Base-by-base conservation (phyloP, 2,113 vertebrate genomes). In the Riparia riparia region DNA sequence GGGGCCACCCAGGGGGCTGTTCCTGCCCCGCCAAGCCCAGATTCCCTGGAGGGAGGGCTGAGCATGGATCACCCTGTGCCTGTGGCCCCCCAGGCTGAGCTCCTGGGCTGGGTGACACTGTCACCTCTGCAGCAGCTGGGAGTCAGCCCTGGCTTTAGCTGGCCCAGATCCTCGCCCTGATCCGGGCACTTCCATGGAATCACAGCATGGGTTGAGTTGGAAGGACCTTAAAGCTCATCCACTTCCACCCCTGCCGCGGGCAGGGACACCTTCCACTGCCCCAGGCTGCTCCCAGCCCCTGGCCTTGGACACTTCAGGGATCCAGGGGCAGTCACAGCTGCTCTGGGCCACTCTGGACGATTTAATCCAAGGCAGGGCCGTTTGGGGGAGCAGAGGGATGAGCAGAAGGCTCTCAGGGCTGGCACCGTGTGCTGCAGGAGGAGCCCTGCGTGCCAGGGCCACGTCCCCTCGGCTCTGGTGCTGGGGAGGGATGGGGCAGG, bases 381-480 rank as follows among this genome's bases (percentile, higher is more conserved):
- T 45, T 3, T 11, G 26, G 7, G 13, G 4, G 14, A 71, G 54
- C 18, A 17, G 13, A 25, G 42, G 29, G n/a, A 39, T 22, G 12
- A 83, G 14, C 24, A 31, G 49, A 2, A 24, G 41, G 44, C 14
- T 10, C 25, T n/a, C 12, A 5, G 34, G 29, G 37, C 6, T 45
- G 47, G 78, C 69, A n/a, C 34, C 0, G 0, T 21, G 58, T 4
- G 39, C 81, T 74, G 72, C 73, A 54, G 80, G 69, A 68, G 60
- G 2, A 58, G 64, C 49, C 79, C 0, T 18, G 6, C 0, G 5
- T 39, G 70, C 66, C 50, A 11, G 44, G 7, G 6, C 14, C 63
- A 7, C 2, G 1, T 21, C 13, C 17, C 29, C 47, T 17, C 0
- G 2, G 32, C 7, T 17, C 4, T n/a, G 37, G 4, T 41, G 54